Evolutionary conservation across 1,140 invertebrate genomes (phyloP), one percentile per base, ranked within the genome.

Genomic region (Drosophila sp.): DNA sequence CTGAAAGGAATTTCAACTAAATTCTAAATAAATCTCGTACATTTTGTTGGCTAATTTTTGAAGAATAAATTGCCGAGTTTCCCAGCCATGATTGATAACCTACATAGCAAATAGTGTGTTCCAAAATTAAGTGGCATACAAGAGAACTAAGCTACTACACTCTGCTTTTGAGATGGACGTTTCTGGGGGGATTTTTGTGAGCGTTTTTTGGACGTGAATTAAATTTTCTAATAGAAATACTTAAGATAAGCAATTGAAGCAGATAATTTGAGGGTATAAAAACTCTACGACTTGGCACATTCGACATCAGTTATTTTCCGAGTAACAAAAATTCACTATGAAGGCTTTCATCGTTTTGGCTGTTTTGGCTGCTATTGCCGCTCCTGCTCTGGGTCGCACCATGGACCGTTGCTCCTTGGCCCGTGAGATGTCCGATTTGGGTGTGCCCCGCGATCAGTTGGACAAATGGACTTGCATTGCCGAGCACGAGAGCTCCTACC

Each of bases 351-450:
- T 50, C 44, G 25, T 70, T 71, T 7, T 29, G 44, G n/a, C 41
- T 68, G 6, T 29, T 81, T 29, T 70, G 60, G 54, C 41, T 50
- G 66, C 66, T 2, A 11, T 50, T 17, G 56, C 64, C 2, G 58
- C 54, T 7, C 47, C 38, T 29, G 77, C 70, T 10, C 33, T 44
- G 23, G 80, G 55, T 62, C 69, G 72, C 47, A 73, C 58, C 38
- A 70, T 71, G 70, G 66, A 80, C 44, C 80, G 80, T 27, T 86
- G 83, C 64, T 57, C 66, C 3, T 7, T 87, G 63, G 84, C 84
- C 27, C 54, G 58, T 0, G 81, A 81, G 25, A 66, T 87, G 79
- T 27, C 55, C 38, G 66, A 54, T 4, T 5, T 79, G 47, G 78
- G 83, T 17, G 79, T 82, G 2, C 79, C 81, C 0, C 64, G 68